These are phyloP conservation scores for Stigmatopora nigra DNA, from an alignment of 2,113 vertebrate species.

Conservation along the genomic window DNA sequence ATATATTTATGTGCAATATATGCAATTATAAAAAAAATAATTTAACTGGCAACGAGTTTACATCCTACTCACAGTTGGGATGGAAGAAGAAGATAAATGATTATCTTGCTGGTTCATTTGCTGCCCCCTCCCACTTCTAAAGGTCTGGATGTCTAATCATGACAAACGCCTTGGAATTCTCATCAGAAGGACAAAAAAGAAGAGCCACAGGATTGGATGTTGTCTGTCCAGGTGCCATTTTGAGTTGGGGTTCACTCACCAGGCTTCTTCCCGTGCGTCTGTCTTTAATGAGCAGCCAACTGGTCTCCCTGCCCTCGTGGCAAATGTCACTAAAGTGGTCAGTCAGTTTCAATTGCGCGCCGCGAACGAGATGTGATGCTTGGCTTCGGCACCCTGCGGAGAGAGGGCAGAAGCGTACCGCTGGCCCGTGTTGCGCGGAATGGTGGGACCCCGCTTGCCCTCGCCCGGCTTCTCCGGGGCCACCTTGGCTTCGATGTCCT, in stretches of 20 bases:
- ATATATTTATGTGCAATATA: too few species aligned
- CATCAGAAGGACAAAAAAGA: too few species aligned
- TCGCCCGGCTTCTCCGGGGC: slow-evolving; percentile 16
- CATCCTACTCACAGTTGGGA: too few species aligned
- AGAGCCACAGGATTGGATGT: too few species aligned
- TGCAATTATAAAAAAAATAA: too few species aligned
- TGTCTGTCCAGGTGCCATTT: too few species aligned
- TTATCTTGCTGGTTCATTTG: too few species aligned
- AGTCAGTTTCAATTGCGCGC: slow-evolving; percentile 33
- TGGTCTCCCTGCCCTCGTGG: background rate
- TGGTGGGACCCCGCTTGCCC: slow-evolving; percentile 47
- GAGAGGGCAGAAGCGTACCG: slow-evolving; percentile 40
- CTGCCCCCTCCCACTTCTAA: too few species aligned
- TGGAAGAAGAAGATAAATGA: too few species aligned
- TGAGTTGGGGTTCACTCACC: slow-evolving; percentile 1
- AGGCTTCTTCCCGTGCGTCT: slow-evolving; percentile 2
- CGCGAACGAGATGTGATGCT: slow-evolving; percentile 53
- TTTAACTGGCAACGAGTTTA: too few species aligned
- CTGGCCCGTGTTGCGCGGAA: slow-evolving; percentile 64
- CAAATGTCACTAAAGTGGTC: slow-evolving; percentile 10
- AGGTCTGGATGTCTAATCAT: too few species aligned
- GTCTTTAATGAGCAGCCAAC: background rate
- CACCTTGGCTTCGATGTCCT: slow-evolving; percentile 7
- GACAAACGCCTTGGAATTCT: too few species aligned
- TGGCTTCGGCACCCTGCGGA: slow-evolving; percentile 24